Evolutionary conservation across 2,113 vertebrate species (phyloP).

Genomic region (Pipa parva): DNA sequence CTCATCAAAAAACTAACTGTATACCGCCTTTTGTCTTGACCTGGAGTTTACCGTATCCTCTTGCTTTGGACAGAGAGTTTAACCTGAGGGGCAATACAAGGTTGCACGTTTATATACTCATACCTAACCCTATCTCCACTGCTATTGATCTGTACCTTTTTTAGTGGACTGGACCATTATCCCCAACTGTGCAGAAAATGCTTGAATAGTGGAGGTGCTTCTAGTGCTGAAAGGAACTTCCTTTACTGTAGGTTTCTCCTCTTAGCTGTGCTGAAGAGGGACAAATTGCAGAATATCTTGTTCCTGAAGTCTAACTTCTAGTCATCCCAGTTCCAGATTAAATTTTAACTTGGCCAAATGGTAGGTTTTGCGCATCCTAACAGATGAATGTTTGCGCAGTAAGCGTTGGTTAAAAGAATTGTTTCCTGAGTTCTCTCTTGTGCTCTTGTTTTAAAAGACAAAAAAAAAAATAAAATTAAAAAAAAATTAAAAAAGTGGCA

Average conservation of each 20-base stretch:
- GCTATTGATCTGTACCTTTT: not conserved
- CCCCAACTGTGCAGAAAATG: slow-evolving; percentile 5
- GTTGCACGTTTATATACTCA: slow-evolving; percentile 30
- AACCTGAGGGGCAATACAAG: not conserved
- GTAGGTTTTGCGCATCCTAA: slow-evolving; percentile 75
- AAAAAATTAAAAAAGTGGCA: slow-evolving; percentile 69
- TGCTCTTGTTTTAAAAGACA: slow-evolving; percentile 75
- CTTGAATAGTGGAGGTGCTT: not conserved
- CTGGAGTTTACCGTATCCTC: slow-evolving; percentile 14
- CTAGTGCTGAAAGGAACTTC: slow-evolving; percentile 7
- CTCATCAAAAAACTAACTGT: slow-evolving; percentile 15
- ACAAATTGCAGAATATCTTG: slow-evolving; percentile 11
- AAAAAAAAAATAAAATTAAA: slow-evolving; percentile 47
- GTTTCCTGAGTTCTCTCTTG: slow-evolving; percentile 74
- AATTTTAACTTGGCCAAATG: slow-evolving; percentile 62
- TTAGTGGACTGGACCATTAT: slow-evolving; percentile 11
- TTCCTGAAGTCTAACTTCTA: not conserved
- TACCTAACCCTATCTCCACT: slow-evolving; percentile 45
- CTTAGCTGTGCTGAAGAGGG: slow-evolving; percentile 7
- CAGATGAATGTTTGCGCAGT: slow-evolving; percentile 65
- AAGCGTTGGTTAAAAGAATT: slow-evolving; percentile 65
- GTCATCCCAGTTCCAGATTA: slow-evolving; percentile 36
- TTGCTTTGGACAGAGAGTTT: slow-evolving; percentile 13
- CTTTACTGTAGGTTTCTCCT: slow-evolving; percentile 11
- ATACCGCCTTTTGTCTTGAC: slow-evolving; percentile 21